Conservation (phyloP, 2,888 invertebrate genomes). For the Harpalus rufipes region DNA sequence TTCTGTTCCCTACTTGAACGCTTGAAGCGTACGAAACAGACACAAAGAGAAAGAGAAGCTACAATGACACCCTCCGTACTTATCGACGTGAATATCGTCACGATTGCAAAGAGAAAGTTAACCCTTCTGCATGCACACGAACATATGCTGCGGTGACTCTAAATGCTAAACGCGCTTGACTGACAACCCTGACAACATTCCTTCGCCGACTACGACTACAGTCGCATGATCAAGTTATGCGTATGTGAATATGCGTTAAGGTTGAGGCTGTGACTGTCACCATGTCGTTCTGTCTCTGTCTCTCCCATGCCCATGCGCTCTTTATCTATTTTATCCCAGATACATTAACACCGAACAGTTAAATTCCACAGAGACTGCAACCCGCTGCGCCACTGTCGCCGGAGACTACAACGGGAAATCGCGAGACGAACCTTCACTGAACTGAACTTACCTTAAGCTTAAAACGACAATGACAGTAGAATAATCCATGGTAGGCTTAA, state of each 20-base stretch:
- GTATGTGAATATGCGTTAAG: conserved; percentile 54
- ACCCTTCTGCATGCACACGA: conserved; percentile 11
- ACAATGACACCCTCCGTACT: not conserved
- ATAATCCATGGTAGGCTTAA: conserved; percentile 61
- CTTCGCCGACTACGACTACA: conserved; percentile 58
- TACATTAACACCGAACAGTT: not conserved
- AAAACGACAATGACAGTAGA: conserved; percentile 21
- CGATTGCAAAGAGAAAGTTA: conserved; percentile 31
- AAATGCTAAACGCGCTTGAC: conserved; percentile 57
- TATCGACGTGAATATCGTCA: not conserved
- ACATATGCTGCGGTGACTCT: conserved; percentile 35
- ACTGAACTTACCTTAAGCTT: conserved; percentile 47
- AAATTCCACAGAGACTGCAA: conserved; percentile 21
- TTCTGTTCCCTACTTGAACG: conserved; percentile 17
- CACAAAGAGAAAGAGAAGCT: not conserved
- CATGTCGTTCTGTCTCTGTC: conserved; percentile 13
- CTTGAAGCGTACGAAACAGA: conserved; percentile 55
- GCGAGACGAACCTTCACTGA: conserved; percentile 31
- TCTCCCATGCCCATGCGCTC: not conserved
- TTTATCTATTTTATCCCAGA: conserved; percentile 26
- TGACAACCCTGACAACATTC: conserved; percentile 62
- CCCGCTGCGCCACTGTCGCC: conserved; percentile 2
- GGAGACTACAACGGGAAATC: conserved; percentile 51
- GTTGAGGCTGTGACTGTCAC: conserved; percentile 2
- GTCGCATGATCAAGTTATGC: conserved; percentile 58